Evolutionary conservation across 2,113 vertebrate species (phyloP), one percentile per base, ranked within the genome.

Genomic region (Echinops telfairi): DNA sequence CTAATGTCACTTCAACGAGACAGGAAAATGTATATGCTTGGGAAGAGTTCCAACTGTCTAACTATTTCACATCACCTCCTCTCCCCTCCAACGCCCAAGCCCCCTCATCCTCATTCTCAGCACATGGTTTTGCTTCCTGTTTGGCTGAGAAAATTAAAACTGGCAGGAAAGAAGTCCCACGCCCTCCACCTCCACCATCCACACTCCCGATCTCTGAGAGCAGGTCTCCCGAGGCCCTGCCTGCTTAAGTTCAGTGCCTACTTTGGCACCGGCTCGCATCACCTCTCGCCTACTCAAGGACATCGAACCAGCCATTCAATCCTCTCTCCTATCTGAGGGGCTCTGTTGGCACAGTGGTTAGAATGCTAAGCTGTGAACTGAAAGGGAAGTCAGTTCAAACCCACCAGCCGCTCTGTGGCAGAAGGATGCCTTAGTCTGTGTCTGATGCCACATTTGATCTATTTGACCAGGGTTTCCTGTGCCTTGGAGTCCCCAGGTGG

Each of bases 1-100:
- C 14, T 47, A 60, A 83, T 62, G 79, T 88, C 75, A 82, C 75
- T 85, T 79, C 78, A 91, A 91, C 53, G 31, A 88, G 47, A 81
- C 64, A 82, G 12, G 9, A 75, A 77, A 80, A 43, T 71, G 16
- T 80, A 33, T 83, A 86, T 82, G 29, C 4, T 33, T 81, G 36
- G n/a, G 36, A 75, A 73, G 57, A 71, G 20, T 91, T 77, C 64
- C 64, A 64, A 31, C 27, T 80, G 23, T n/a, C 15, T 57, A 53
- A 60, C 27, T 36, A 47, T 36, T 81, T 88, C 58, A 83, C 15
- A 71, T 3, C 25, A 64, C 43, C 43, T 70, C 64, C 58, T 71
- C 40, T 79, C 57, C 40, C 66, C 71, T 81, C 68, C 27, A 27
- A 82, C 58, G 17, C 53, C 57, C 33, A 22, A n/a, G 14, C 22